Evolutionary conservation across 2,888 invertebrate species (phyloP).

Genomic region (Mimas tiliae): DNA sequence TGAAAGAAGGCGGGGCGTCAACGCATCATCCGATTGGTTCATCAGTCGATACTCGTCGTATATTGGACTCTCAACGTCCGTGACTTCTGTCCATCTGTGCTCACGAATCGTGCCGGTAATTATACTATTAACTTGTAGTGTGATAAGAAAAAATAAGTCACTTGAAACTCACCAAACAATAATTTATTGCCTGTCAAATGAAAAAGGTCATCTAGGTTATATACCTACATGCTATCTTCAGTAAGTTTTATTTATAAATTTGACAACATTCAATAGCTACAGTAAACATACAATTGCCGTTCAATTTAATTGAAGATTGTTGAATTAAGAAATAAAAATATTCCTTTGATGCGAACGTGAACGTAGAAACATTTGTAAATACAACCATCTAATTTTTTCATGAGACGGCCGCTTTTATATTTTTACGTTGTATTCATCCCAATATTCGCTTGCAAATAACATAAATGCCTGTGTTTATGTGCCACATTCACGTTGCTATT

Average conservation of each 20-base stretch:
- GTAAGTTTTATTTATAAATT: not conserved
- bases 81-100: no score
- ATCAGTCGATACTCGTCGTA: no score
- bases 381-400: conserved; percentile 35
- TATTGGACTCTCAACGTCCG: no score
- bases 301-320: not conserved
- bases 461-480: conserved; percentile 68
- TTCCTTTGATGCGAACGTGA: conserved; percentile 16
- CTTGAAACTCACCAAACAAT: no score
- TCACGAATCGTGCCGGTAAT: no score
- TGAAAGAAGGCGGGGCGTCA: no score
- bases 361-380: conserved; percentile 32
- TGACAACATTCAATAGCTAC: not conserved
- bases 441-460: conserved; percentile 66
- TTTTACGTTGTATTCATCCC: conserved; percentile 51
- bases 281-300: not conserved
- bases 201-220: not conserved
- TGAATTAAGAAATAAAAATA: conserved; percentile 2
- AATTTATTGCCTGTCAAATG: no score
- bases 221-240: not conserved
- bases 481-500: conserved; percentile 65
- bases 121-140: no score
- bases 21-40: no score
- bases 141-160: no score
- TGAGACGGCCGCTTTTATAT: conserved; percentile 37